A percentile compares a stretch with the other conserved stretches of the same genome.
Conservation (phyloP, 1,140 invertebrate genomes). For the Tetramorium simillimum region DNA sequence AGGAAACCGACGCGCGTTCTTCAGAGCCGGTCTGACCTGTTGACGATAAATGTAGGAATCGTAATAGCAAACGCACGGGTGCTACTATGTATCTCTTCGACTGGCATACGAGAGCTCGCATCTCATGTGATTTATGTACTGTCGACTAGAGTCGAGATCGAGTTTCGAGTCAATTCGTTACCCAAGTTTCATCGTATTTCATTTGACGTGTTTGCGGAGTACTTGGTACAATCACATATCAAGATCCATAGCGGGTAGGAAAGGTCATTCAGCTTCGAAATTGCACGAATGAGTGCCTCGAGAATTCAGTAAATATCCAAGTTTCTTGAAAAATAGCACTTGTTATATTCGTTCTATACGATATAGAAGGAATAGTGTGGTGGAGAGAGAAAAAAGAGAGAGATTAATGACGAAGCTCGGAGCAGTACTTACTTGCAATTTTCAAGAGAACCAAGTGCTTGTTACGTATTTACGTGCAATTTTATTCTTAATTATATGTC, state of each 20-base stretch:
- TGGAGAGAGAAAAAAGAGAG: background rate
- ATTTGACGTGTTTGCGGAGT: constrained; percentile 28
- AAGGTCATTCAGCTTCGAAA: background rate
- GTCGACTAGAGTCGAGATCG: constrained; percentile 21
- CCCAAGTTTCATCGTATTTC: constrained; percentile 41
- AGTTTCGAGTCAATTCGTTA: constrained; percentile 50
- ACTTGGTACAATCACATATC: constrained; percentile 16
- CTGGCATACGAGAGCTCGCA: background rate
- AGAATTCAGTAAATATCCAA: background rate
- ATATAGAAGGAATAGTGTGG: background rate
- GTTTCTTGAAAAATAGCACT: constrained; percentile 9
- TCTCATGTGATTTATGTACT: constrained; percentile 46
- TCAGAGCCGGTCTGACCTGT: constrained; percentile 49
- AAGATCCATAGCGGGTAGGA: background rate
- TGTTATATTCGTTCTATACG: background rate
- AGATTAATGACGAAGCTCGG: constrained; percentile 19
- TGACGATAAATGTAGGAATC: constrained; percentile 50
- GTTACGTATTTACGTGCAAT: constrained; percentile 16
- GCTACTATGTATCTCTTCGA: constrained; percentile 11
- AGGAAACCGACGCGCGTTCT: background rate
- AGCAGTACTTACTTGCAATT: constrained; percentile 19
- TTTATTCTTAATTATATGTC: constrained; percentile 28
- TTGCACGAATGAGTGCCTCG: background rate
- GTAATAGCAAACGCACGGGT: constrained; percentile 22
- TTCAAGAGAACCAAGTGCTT: background rate